Percentiles rank a stretch among this genome's conserved stretches.
Conservation (phyloP, 2,888 invertebrate genomes). For the Drosophila lutescens region DNA sequence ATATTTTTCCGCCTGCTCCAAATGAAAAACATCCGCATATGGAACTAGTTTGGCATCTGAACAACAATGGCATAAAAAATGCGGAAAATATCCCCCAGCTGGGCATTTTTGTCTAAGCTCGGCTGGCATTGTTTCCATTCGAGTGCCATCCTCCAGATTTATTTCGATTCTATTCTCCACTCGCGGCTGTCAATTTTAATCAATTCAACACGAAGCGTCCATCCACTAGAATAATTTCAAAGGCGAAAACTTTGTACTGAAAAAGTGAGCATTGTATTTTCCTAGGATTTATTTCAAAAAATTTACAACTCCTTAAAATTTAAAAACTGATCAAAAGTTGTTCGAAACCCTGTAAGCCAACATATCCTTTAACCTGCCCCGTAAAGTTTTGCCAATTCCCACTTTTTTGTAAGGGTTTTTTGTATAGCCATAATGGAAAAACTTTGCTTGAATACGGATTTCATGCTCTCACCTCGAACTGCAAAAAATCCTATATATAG, state of each 20-base stretch:
- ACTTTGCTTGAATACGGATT: conserved; percentile 26
- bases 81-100: not conserved
- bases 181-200: conserved; percentile 62
- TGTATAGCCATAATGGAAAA: conserved; percentile 10
- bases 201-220: conserved; percentile 59
- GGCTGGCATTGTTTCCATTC: conserved; percentile 30
- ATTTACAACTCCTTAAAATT: not conserved
- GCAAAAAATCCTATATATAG: conserved; percentile 21
- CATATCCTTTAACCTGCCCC: too few relatives aligned
- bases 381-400: too few relatives aligned
- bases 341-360: not conserved
- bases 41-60: conserved; percentile 27
- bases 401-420: not conserved
- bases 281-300: not conserved
- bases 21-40: conserved; percentile 52
- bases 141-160: conserved; percentile 24
- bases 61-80: conserved; percentile 26
- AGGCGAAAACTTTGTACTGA: not conserved
- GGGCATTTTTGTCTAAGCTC: conserved; percentile 47
- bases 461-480: conserved; percentile 28
- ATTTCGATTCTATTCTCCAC: conserved; percentile 9
- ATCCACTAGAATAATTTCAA: conserved; percentile 10
- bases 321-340: not conserved
- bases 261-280: conserved; percentile 3
- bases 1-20: conserved; percentile 25